Evolutionary conservation across 2,888 invertebrate species (phyloP).

Genomic region (Trissonchulus latispiculum): DNA sequence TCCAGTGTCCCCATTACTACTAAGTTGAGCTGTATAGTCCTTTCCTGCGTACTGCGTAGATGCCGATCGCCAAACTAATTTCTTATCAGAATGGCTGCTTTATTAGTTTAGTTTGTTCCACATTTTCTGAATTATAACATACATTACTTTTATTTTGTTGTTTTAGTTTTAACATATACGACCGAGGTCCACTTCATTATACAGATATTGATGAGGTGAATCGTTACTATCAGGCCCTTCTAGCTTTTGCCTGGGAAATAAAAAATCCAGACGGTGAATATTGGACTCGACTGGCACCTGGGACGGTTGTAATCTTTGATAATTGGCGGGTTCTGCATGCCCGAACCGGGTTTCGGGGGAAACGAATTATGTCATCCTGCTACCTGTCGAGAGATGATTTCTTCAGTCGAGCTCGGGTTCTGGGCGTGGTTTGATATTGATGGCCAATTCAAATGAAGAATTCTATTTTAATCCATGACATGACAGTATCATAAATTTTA

Average conservation of each 20-base stretch:
- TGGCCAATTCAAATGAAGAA: too few species aligned
- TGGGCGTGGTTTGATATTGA: too few species aligned
- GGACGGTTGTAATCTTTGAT: constrained; percentile 62
- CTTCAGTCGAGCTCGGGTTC: constrained; percentile 32
- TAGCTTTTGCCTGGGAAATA: constrained; percentile 30
- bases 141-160: too few species aligned
- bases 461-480: too few species aligned
- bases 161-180: constrained; percentile 61
- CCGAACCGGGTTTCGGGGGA: constrained; percentile 57
- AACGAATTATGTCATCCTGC: constrained; percentile 58
- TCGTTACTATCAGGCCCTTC: constrained; percentile 53
- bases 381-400: constrained; percentile 60
- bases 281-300: constrained; percentile 51
- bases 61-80: too few species aligned
- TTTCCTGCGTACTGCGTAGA: too few species aligned
- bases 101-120: too few species aligned
- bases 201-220: constrained; percentile 51
- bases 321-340: constrained; percentile 71
- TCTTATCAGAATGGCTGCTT: too few species aligned
- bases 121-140: too few species aligned
- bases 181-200: constrained; percentile 57
- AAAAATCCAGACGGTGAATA: constrained; percentile 44
- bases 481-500: too few species aligned
- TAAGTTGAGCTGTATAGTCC: too few species aligned
- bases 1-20: too few species aligned